Base-by-base conservation (phyloP, 2,888 invertebrate genomes). In the Pandemis heparana region DNA sequence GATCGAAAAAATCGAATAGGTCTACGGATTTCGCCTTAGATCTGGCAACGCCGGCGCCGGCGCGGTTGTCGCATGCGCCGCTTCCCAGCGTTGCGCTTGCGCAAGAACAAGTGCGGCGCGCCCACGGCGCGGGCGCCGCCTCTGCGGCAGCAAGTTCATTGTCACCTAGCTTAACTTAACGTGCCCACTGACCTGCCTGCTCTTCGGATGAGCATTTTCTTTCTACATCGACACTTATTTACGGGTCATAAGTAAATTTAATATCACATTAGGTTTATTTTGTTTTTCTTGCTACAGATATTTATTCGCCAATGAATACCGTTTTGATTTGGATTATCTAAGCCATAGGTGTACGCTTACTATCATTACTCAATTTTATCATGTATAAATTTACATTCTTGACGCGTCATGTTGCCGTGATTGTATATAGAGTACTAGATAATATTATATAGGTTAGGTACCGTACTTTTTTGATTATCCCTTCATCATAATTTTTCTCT, bases 1-100 rank as follows among this genome's bases (percentile, higher is more conserved):
- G 23, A 1, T 10, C 23, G 9, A 8, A 9, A 23, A 51, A 53
- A 53, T 16, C 16, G 2, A 9, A 18, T 16, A 16, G 16, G 18
- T 51, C 18, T 53, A 53, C 16, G 51, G 8, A n/a, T 23, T 56
- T 23, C 12, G 10, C 56, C 23, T 23, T 23, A 7, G 23, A n/a
- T 5, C 56, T 56, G 23, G 56, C 23, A 56, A 56, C 56, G 12
- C 23, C 7, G 56, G 83, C 83, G 53, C 18, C 18, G 18, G 83
- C 83, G 83, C 82, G 83, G 85, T 85, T 87, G 90, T 87, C 88
- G 84, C 85, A 85, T 85, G 84, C 79, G 81, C 71, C 77, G 85
- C 86, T 87, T 89, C 89, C 89, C 88, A 85, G 86, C 80, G 86
- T 92, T 93, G 91, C 89, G 90, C 87, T 92, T 93, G 91, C 89